Evolutionary conservation across 2,888 invertebrate genomes (phyloP).

Genomic region (Melangyna quadrimaculata): DNA sequence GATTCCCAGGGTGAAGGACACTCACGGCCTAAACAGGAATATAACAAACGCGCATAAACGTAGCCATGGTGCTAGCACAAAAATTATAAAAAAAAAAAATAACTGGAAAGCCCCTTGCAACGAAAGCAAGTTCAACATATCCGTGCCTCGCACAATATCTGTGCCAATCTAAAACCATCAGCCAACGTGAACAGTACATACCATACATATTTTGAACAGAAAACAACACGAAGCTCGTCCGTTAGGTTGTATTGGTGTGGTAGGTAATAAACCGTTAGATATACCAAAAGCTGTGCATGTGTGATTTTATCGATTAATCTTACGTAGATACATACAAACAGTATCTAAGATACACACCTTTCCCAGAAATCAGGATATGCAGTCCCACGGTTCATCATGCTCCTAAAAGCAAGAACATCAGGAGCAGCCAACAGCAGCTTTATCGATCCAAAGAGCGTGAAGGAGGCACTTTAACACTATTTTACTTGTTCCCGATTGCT

Average conservation of each 20-base stretch:
- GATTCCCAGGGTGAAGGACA: conserved; percentile 65
- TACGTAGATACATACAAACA: conserved; percentile 51
- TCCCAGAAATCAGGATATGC: conserved; percentile 55
- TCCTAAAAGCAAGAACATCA: conserved; percentile 21
- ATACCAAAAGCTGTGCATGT: conserved; percentile 9
- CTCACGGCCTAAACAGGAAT: conserved; percentile 37
- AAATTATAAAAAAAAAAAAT: conserved; percentile 1
- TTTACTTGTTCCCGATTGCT: background rate
- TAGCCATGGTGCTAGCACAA: conserved; percentile 34
- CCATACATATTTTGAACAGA: background rate
- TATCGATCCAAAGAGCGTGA: conserved; percentile 35
- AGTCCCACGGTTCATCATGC: conserved; percentile 10
- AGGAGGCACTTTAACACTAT: background rate
- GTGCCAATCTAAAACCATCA: conserved; percentile 59
- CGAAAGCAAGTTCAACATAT: conserved; percentile 65
- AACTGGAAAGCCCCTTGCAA: conserved; percentile 28
- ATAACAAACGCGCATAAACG: conserved; percentile 52
- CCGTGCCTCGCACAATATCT: conserved; percentile 68
- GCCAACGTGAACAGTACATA: background rate
- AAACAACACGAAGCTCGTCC: background rate
- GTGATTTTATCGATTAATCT: conserved; percentile 54
- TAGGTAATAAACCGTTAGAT: conserved; percentile 8
- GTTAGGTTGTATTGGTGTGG: conserved; percentile 1
- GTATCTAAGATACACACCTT: conserved; percentile 53
- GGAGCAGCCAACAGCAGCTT: conserved; percentile 51